Percentiles rank a stretch among this genome's conserved stretches.
Evolutionary conservation across 1,140 invertebrate genomes (phyloP).

Genomic region (Rhopalosiphum padi): DNA sequence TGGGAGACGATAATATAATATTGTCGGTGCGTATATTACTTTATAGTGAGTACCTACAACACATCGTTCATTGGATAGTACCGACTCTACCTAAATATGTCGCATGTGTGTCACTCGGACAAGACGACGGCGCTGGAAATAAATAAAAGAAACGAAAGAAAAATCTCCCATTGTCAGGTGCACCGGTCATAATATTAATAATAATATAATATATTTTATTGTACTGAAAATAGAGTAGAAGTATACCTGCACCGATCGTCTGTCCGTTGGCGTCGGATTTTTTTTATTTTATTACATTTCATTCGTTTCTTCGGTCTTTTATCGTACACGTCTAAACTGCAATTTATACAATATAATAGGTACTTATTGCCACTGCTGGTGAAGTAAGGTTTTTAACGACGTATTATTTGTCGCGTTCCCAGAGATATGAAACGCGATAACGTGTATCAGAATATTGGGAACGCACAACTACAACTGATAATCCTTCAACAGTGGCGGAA

Average conservation of each 20-base stretch:
- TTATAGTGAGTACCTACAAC: not conserved
- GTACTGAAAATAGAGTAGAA: not conserved
- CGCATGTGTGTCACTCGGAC: constrained; percentile 51
- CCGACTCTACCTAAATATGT: not conserved
- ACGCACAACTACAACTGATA: not conserved
- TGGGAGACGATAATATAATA: constrained; percentile 26
- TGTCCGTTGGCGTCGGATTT: not conserved
- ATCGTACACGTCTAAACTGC: not conserved
- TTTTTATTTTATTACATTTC: not conserved
- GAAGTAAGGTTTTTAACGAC: not conserved
- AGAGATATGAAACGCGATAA: not conserved
- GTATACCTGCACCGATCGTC: not conserved
- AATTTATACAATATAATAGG: not conserved
- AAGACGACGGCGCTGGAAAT: not conserved
- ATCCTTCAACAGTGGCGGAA: not conserved
- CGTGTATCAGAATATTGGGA: not conserved
- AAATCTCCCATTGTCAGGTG: not conserved
- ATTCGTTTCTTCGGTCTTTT: not conserved
- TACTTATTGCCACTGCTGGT: not conserved
- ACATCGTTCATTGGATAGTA: not conserved
- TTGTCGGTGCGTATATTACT: not conserved
- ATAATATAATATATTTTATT: not conserved
- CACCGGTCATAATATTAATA: not conserved
- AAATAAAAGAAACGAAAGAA: constrained; percentile 29
- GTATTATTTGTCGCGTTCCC: not conserved